Evolutionary conservation across 2,888 invertebrate species (phyloP).

Genomic region (Carabus problematicus): DNA sequence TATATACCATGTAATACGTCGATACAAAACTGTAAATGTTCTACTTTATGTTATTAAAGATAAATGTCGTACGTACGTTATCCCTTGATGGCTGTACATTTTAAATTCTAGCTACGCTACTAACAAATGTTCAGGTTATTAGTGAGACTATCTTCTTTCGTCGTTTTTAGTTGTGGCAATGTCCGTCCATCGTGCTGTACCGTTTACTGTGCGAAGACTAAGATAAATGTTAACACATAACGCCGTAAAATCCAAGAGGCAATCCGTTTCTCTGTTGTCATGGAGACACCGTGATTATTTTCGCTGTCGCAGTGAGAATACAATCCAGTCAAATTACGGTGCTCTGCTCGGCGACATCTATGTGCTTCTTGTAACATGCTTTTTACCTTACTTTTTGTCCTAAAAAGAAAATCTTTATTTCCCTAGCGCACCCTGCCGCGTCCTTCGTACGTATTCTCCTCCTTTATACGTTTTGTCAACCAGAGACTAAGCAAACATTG

Average conservation of each 20-base stretch:
- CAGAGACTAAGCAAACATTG: no score
- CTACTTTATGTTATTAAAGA: no score
- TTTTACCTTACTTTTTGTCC: slow-evolving; percentile 36
- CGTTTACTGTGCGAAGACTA: slow-evolving; percentile 1
- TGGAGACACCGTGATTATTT: slow-evolving; percentile 41
- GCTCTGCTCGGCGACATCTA: slow-evolving; percentile 19
- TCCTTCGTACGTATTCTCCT: neutral
- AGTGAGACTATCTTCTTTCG: no score
- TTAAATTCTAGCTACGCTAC: no score
- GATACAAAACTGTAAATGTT: no score
- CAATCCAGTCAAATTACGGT: slow-evolving; percentile 42
- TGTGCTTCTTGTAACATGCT: slow-evolving; percentile 30
- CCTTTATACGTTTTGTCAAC: no score
- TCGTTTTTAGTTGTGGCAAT: no score
- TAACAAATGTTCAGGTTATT: no score
- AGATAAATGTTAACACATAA: slow-evolving; percentile 34
- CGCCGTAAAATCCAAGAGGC: slow-evolving; percentile 17
- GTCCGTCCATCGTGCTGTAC: no score
- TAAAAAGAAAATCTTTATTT: slow-evolving; percentile 40
- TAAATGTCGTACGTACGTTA: no score
- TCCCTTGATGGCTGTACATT: no score
- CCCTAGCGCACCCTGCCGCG: slow-evolving; percentile 25
- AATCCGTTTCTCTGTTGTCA: slow-evolving; percentile 36
- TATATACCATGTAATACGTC: no score
- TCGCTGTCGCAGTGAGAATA: slow-evolving; percentile 40